Percentiles rank a stretch among this genome's conserved stretches.
Conservation (phyloP, 2,113 vertebrate species). For the Excalfactoria chinensis region DNA sequence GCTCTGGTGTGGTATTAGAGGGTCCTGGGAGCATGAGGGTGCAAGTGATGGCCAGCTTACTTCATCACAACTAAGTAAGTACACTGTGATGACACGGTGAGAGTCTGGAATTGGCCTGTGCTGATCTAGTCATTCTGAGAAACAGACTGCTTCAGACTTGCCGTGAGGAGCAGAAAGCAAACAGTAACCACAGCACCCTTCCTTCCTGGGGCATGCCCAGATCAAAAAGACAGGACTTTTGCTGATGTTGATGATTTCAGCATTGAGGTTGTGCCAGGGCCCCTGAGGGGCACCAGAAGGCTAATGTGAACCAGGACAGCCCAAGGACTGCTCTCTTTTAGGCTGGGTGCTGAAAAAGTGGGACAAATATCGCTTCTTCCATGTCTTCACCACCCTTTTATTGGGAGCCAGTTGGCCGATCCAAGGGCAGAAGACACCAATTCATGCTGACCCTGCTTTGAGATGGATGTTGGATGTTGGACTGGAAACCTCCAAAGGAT, state of each 20-base stretch:
- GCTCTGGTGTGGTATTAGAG: background rate
- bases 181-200: background rate
- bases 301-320: background rate
- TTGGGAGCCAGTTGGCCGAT: background rate
- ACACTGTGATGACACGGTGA: background rate
- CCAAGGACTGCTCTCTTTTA: background rate
- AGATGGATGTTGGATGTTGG: background rate
- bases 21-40: background rate
- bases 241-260: background rate
- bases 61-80: background rate
- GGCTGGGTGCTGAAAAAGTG: background rate
- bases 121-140: background rate
- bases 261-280: background rate
- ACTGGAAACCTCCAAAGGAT: background rate
- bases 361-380: background rate
- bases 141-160: background rate
- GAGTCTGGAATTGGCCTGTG: background rate
- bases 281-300: background rate
- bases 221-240: background rate
- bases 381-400: background rate
- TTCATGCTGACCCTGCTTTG: background rate
- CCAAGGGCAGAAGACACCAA: background rate
- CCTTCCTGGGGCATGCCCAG: background rate
- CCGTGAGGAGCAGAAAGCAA: background rate
- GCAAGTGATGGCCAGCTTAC: fast-evolving